A percentile compares a stretch with the other conserved stretches of the same genome.
These are phyloP conservation scores for Trichonephila clavata DNA, from an alignment of 1,140 invertebrate species.

Conservation along the genomic window DNA sequence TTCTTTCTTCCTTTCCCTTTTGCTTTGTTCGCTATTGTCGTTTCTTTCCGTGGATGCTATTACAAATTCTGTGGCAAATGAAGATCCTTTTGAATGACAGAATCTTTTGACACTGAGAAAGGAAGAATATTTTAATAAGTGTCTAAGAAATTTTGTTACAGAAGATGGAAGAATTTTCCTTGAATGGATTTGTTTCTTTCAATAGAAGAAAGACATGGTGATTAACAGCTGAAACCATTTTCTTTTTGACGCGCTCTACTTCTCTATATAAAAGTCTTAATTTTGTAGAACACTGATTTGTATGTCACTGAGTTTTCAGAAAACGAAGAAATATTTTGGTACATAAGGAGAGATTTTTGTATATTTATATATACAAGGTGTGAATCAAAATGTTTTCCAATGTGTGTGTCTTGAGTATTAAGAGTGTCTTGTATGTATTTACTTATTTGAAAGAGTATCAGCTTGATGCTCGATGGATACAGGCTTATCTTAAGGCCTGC, in stretches of 20 bases:
- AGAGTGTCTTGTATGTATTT: no score
- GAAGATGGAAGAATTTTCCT: neutral
- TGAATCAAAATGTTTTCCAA: no score
- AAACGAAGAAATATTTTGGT: neutral
- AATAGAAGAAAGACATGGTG: neutral
- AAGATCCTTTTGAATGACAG: neutral
- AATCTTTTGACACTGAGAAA: neutral
- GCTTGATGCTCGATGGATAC: no score
- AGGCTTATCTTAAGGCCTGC: no score
- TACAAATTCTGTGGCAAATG: constrained; percentile 19
- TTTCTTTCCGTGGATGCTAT: neutral
- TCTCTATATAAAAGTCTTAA: constrained; percentile 3
- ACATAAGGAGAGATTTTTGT: neutral
- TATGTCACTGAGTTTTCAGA: constrained; percentile 8
- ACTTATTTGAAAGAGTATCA: no score
- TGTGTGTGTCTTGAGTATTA: no score
- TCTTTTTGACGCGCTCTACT: neutral
- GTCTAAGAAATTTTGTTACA: neutral
- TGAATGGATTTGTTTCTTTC: neutral
- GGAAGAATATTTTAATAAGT: constrained; percentile 39
- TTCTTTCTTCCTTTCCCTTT: neutral
- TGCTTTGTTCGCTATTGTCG: neutral
- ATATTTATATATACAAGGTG: no score
- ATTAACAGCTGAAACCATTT: constrained; percentile 43
- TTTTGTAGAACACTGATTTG: neutral